Percentiles rank a stretch among this genome's conserved stretches.
These are phyloP conservation scores for Neosilurus hyrtlii DNA, from an alignment of 2,797 vertebrate genomes.

Conservation along the genomic window DNA sequence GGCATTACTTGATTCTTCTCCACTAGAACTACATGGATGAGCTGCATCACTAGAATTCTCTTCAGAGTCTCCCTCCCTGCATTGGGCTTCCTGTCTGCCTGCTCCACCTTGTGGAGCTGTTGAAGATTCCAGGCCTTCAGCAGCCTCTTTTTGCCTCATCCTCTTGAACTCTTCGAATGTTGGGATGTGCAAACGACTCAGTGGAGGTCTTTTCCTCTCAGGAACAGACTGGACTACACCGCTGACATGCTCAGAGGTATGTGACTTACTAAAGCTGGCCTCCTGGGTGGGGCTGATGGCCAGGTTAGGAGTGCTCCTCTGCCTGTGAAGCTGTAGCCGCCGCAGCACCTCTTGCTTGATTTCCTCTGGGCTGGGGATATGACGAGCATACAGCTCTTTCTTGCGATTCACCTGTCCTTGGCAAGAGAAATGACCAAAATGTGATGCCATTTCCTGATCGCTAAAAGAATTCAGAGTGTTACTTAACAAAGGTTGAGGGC, in stretches of 20 bases:
- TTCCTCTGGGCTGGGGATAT: slow-evolving; percentile 76
- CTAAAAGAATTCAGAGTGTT: slow-evolving; percentile 14
- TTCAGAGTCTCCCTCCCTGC: slow-evolving; percentile 18
- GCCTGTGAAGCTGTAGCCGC: slow-evolving; percentile 77
- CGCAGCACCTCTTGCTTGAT: slow-evolving; percentile 83
- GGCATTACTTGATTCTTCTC: slow-evolving; percentile 16
- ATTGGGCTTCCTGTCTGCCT: slow-evolving; percentile 11
- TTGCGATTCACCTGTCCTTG: slow-evolving; percentile 47
- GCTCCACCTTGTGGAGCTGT: not conserved
- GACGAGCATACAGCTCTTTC: slow-evolving; percentile 59
- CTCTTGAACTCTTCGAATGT: slow-evolving; percentile 89
- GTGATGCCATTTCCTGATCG: not conserved
- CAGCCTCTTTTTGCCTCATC: slow-evolving; percentile 77
- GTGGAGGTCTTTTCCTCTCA: slow-evolving; percentile 63
- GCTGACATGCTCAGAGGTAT: slow-evolving; percentile 72
- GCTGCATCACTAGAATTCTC: slow-evolving; percentile 42
- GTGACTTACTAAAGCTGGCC: slow-evolving; percentile 66
- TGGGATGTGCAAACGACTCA: slow-evolving; percentile 79
- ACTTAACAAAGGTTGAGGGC: slow-evolving; percentile 66
- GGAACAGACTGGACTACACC: slow-evolving; percentile 48
- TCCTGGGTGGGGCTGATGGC: slow-evolving; percentile 62
- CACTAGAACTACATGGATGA: slow-evolving; percentile 11
- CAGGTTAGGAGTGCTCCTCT: slow-evolving; percentile 82
- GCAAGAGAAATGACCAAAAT: slow-evolving; percentile 49
- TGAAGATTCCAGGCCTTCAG: slow-evolving; percentile 36